Base-by-base conservation (phyloP, 2,888 invertebrate genomes). In the Anthrax anthrax region DNA sequence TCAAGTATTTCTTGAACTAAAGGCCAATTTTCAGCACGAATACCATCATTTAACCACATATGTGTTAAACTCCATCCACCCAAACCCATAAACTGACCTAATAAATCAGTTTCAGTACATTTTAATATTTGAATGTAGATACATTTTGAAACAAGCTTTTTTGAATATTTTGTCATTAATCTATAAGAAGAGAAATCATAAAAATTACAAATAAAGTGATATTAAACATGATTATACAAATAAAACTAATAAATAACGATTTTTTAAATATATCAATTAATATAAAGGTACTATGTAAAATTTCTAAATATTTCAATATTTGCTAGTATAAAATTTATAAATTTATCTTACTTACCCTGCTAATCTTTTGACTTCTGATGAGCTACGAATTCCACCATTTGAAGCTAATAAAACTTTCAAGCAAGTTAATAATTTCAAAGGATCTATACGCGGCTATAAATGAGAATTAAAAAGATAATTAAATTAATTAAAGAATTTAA, bases 151-250 rank as follows among this genome's bases (percentile, higher is more conserved):
- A 95, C 94, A 55, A 95, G 73, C 69, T 94, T 95, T 66, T 87
- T 90, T 2, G 92, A 92, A 72, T 87, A 91, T 67, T 92, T 91
- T 41, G 84, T 86, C 94, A 95, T 95, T 62, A 95, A 78, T 65
- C 91, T 92, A 74, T 57, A 80, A 78, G 56, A 58, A 57, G 57
- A 60, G 53, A 40, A n/a, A n/a, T n/a, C 18, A 44, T 32, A 46
- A 39, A 44, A 13, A 29, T 16, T 17, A 17, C 32, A 12, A 10
- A 39, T n/a, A n/a, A n/a, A n/a, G n/a, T n/a, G n/a, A n/a, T n/a
- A n/a, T n/a, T n/a, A n/a, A n/a, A n/a, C n/a, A n/a, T n/a, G n/a
- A n/a, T n/a, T n/a, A n/a, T n/a, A n/a, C n/a, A n/a, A n/a, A n/a
- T n/a, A n/a, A n/a, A n/a, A n/a, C n/a, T n/a, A n/a, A n/a, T n/a